Conservation (phyloP, 2,888 invertebrate species). For the Penaeus monodon region DNA sequence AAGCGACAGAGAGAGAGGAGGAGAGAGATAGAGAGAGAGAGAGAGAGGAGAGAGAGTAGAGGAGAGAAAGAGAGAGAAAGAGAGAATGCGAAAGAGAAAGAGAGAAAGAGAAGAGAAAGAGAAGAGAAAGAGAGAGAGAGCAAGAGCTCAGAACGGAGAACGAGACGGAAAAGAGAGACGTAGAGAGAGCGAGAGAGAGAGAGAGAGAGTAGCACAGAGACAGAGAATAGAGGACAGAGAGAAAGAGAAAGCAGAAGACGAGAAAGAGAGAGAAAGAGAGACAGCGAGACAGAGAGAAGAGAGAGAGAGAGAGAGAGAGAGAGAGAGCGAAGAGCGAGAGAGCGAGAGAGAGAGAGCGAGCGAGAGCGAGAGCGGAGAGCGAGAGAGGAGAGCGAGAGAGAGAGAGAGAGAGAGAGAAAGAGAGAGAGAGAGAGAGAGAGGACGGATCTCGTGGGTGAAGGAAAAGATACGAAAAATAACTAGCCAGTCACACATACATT, state of each 20-base stretch:
- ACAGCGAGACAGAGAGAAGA: not conserved
- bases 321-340: not conserved
- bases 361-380: not conserved
- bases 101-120: not conserved
- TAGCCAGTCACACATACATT: no score
- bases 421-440: not conserved
- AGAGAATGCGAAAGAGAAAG: not conserved
- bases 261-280: constrained; percentile 19
- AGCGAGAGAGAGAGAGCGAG: not conserved
- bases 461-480: no score
- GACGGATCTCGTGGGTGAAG: no score
- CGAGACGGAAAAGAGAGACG: not conserved
- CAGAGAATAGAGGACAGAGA: no score
- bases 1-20: not conserved
- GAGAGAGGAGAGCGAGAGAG: constrained; percentile 23
- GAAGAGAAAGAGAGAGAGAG: not conserved
- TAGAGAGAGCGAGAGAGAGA: not conserved
- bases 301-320: no score
- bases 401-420: constrained; percentile 26
- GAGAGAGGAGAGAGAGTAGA: constrained; percentile 12
- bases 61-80: constrained; percentile 20
- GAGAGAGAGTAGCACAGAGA: no score
- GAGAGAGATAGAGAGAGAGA: not conserved
- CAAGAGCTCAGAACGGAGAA: no score
- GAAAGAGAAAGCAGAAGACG: not conserved